Evolutionary conservation across 64 coral and sea anemone species (phyloP), one percentile per base, ranked within the genome.

Genomic region (Exaiptasia diaphana): DNA sequence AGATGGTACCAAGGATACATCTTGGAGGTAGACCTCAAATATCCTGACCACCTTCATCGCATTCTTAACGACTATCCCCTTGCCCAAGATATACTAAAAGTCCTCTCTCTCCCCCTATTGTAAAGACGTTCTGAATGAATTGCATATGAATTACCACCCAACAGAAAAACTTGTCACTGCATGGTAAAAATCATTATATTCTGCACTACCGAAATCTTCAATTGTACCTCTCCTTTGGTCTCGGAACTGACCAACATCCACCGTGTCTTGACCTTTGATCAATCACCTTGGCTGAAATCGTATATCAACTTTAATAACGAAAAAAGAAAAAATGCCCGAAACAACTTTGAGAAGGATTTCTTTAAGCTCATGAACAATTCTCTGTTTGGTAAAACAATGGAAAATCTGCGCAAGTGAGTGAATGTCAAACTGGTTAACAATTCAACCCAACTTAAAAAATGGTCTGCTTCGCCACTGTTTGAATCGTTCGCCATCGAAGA

Each of bases 131-230:
- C 9, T 56, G 1, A 4, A 56, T n/a, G 53, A 56, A n/a, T 26
- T 56, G 5, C 2, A 70, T 7, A n/a, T 70, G 35, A 41, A 63
- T 45, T 49, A 29, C 57, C 14, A 56, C 57, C 34, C 23, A 22
- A 0, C 55, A 65, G 5, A 41, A 26, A 20, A 44, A 67, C 41
- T 46, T 48, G 39, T 39, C 38, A 10, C n/a, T n/a, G n/a, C n/a
- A n/a, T n/a, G n/a, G n/a, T n/a, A n/a, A n/a, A n/a, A n/a, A n/a
- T n/a, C 53, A 67, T 3, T 80, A 81, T 25, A 38, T 62, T 41
- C 36, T 81, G 13, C 61, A 69, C 18, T 82, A 82, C 53, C 18
- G 64, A 29, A 69, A 82, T 23, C 23, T 82, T 0, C 29, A 82
- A 34, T 39, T 41, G 38, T 81, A 81, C 59, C 43, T 67, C 13